These are phyloP conservation scores for Drosophila ironensis DNA, from an alignment of 1,140 invertebrate species.

Conservation along the genomic window DNA sequence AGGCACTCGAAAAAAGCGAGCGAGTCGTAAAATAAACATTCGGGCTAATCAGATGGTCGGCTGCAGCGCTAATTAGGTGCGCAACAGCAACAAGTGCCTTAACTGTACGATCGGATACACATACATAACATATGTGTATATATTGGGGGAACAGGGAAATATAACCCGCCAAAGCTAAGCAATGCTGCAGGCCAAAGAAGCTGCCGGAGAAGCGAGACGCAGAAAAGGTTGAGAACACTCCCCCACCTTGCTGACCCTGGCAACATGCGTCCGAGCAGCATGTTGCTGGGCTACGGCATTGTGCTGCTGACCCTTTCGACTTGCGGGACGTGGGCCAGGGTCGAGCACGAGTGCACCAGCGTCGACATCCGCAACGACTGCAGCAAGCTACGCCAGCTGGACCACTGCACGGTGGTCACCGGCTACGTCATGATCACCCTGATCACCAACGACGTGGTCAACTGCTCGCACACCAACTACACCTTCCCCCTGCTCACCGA, in stretches of 20 bases:
- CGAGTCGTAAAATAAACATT: conserved; percentile 73
- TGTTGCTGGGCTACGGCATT: conserved; percentile 30
- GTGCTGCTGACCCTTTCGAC: conserved; percentile 11
- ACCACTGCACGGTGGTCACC: conserved; percentile 92
- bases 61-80: conserved; percentile 51
- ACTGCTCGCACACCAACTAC: conserved; percentile 44
- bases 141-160: no score
- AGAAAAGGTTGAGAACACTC: background rate
- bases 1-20: conserved; percentile 18
- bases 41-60: conserved; percentile 49
- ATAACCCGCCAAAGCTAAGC: conserved; percentile 33
- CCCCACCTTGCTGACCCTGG: no score
- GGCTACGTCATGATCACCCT: conserved; percentile 86
- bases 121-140: no score
- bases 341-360: conserved; percentile 85
- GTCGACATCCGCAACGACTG: conserved; percentile 92
- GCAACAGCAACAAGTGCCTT: conserved; percentile 34
- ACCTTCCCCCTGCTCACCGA: conserved; percentile 81
- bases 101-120: conserved; percentile 41
- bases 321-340: no score
- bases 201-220: conserved; percentile 10
- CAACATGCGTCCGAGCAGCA: conserved; percentile 28
- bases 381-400: conserved; percentile 86
- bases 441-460: background rate
- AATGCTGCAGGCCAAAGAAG: conserved; percentile 43